phyloP scores from a whole-genome alignment of 1,140 invertebrate genomes.

The Drosophila bipectinata region DNA sequence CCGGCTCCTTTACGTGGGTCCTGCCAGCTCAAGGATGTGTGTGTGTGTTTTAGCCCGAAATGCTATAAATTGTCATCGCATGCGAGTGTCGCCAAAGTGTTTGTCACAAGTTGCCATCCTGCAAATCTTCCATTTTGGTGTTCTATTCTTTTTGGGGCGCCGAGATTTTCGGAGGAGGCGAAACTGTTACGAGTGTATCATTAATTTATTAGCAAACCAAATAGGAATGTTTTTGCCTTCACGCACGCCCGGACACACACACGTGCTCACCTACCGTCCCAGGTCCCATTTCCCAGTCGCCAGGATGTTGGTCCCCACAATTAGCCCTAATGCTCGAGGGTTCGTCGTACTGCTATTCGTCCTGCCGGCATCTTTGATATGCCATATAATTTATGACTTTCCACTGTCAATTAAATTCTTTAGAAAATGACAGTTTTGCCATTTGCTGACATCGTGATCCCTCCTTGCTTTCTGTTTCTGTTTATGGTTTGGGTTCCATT shows the following conservation, averaged over 20 bases:
- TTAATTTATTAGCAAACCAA: constrained; percentile 82
- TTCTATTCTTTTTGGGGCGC: constrained; percentile 35
- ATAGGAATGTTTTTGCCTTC: constrained; percentile 62
- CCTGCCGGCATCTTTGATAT: constrained; percentile 30
- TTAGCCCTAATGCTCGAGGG: constrained; percentile 33
- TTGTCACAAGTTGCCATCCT: constrained; percentile 51
- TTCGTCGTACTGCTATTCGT: constrained; percentile 2
- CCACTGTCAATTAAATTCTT: constrained; percentile 80
- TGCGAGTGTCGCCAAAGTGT: constrained; percentile 57
- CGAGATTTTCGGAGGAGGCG: constrained; percentile 51
- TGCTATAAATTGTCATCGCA: constrained; percentile 52
- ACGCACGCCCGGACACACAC: constrained; percentile 38
- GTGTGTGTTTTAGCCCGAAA: constrained; percentile 18
- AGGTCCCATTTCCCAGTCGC: constrained; percentile 4
- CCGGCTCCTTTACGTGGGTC: constrained; percentile 10
- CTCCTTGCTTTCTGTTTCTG: constrained; percentile 15
- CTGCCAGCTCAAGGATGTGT: constrained; percentile 10
- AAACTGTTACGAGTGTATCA: constrained; percentile 56
- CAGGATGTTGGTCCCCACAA: constrained; percentile 30
- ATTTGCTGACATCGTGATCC: constrained; percentile 61
- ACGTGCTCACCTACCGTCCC: constrained; percentile 25
- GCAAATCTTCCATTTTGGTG: constrained; percentile 28
- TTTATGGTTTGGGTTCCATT: constrained; percentile 30
- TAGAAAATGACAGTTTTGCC: constrained; percentile 73
- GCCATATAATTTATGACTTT: constrained; percentile 79